Base-by-base conservation (phyloP, 2,797 vertebrate genomes). In the Catharus ustulatus region DNA sequence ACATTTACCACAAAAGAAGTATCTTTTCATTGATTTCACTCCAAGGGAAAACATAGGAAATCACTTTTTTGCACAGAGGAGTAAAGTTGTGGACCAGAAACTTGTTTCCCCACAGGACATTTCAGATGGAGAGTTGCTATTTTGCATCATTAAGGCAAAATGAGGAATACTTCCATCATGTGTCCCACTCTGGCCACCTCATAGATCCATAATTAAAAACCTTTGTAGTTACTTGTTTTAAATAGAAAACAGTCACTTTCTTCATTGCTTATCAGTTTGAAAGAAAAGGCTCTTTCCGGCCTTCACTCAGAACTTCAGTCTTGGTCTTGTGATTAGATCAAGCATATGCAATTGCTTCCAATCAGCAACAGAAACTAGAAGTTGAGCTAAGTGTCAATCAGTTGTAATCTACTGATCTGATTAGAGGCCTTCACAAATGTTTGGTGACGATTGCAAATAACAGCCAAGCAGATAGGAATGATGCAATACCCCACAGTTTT, bases 401-500 rank as follows among this genome's bases (percentile, higher is more conserved):
- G 96, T 8, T 98, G 98, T 32, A 98, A 97, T 78, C 98, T 98
- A 97, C 98, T 99, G 92, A 99, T 99, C 98, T 98, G 98, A 98
- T 98, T 99, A 96, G 98, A 98, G 38, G 98, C 98, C 96, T 99
- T 99, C 93, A 97, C 96, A 90, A 98, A 98, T 11, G 98, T 97
- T 92, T 98, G 98, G 91, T 98, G 98, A 72, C 98, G 99, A 97
- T 98, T 99, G 97, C 98, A 99, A 95, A 99, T 97, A 76, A 99
- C 98, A 68, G 98, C 98, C 89, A 99, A 97, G 97, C 99, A 99
- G 94, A 99, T 98, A 54, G 99, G 99, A 93, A 99, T 98, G 69
- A 99, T 98, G 88, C 99, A 99, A 97, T 99, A 99, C 26, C 99
- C 99, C 32, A 99, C 98, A 1, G 99, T 99, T 76, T 98, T 98